Evolutionary conservation across 2,797 vertebrate genomes (phyloP).

Genomic region (Neosilurus mollespiculum): DNA sequence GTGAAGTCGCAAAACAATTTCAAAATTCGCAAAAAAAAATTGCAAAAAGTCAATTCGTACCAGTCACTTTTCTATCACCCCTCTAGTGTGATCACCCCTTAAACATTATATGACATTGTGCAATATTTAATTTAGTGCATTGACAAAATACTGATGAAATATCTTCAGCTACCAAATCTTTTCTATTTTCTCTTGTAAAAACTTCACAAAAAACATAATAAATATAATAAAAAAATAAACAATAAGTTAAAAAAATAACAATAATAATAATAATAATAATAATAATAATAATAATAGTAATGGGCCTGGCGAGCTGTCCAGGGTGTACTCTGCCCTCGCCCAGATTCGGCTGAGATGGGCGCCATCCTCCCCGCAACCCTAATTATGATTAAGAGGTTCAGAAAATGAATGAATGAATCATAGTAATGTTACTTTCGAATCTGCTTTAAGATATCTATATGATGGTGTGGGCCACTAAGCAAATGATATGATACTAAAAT

Average conservation of each 20-base stretch:
- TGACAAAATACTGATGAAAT: neutral
- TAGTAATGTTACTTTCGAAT: conserved; percentile 58
- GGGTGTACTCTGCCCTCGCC: too few species aligned
- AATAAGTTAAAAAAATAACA: neutral
- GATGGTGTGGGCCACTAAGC: conserved; percentile 69
- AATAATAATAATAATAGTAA: too few species aligned
- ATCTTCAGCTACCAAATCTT: neutral
- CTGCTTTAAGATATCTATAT: conserved; percentile 90
- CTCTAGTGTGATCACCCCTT: too few species aligned
- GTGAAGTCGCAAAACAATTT: too few species aligned
- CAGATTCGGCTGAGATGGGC: too few species aligned
- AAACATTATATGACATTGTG: neutral
- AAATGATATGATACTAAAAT: conserved; percentile 61
- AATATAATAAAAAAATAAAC: neutral
- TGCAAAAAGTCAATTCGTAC: too few species aligned
- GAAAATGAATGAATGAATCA: too few species aligned
- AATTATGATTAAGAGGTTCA: too few species aligned
- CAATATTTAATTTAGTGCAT: neutral
- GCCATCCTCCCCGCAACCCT: too few species aligned
- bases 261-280: neutral
- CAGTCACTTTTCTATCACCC: too few species aligned
- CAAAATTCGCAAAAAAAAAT: too few species aligned
- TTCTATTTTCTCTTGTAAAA: neutral
- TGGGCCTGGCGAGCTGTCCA: too few species aligned
- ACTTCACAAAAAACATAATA: neutral